Evolutionary conservation across 2,888 invertebrate genomes (phyloP).

Genomic region (Galeopsomyia nigrocyanea): DNA sequence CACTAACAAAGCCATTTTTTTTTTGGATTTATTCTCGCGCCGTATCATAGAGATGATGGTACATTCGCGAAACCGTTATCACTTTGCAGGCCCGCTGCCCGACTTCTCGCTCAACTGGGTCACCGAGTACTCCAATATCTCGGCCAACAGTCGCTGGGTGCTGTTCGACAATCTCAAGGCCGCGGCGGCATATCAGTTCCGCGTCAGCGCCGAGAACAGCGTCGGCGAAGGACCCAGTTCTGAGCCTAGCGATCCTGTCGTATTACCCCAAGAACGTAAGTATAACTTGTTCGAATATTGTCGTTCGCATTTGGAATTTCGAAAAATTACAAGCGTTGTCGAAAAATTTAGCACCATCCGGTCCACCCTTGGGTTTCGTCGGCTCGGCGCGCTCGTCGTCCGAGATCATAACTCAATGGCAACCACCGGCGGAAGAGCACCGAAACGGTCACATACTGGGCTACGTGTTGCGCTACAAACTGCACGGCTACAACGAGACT

Average conservation of each 20-base stretch:
- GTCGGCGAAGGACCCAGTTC: constrained; percentile 96
- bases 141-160: constrained; percentile 83
- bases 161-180: constrained; percentile 90
- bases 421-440: constrained; percentile 93
- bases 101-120: constrained; percentile 90
- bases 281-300: neutral
- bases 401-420: constrained; percentile 98
- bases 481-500: constrained; percentile 88
- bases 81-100: constrained; percentile 81
- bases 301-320: neutral
- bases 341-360: constrained; percentile 85
- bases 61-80: constrained; percentile 16
- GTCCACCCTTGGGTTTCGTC: constrained; percentile 94
- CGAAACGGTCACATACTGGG: constrained; percentile 96
- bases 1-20: constrained; percentile 5
- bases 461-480: constrained; percentile 90
- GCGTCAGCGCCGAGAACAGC: constrained; percentile 96
- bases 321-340: neutral
- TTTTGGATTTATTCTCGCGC: neutral
- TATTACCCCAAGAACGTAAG: constrained; percentile 96
- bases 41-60: constrained; percentile 28
- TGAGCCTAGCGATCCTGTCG: constrained; percentile 88
- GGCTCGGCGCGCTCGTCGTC: constrained; percentile 95
- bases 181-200: constrained; percentile 95
- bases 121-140: constrained; percentile 88